phyloP scores from a whole-genome alignment of 2,113 vertebrate species.

The Propithecus coquereli region DNA sequence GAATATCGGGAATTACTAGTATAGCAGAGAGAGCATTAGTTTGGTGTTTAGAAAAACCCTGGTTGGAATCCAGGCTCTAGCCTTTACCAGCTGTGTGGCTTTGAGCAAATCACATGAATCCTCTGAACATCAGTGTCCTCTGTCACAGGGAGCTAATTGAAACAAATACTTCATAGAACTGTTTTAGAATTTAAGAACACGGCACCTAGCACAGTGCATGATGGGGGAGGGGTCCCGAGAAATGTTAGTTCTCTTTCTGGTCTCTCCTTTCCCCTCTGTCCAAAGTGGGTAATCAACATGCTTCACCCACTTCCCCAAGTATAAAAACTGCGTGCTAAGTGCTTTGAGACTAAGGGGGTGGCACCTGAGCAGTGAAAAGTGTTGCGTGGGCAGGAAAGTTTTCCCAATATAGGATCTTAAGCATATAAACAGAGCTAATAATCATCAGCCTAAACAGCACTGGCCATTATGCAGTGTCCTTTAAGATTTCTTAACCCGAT shows the following conservation, averaged over 20 bases:
- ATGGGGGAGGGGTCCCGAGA: background rate
- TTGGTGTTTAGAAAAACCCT: background rate
- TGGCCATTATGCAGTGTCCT: background rate
- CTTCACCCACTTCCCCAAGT: background rate
- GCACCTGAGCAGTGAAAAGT: background rate
- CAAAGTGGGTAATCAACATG: background rate
- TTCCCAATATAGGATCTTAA: background rate
- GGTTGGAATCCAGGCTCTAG: background rate
- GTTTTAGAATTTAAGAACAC: background rate
- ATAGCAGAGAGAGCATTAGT: background rate
- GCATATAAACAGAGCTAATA: slow-evolving; percentile 34
- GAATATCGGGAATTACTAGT: background rate
- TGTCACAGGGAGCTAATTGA: background rate
- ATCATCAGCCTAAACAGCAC: background rate
- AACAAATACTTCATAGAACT: background rate
- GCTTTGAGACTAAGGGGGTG: background rate
- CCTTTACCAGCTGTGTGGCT: background rate
- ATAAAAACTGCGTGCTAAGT: background rate
- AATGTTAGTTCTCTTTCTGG: background rate
- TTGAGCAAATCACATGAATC: background rate
- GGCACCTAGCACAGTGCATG: background rate
- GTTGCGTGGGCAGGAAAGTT: slow-evolving; percentile 29
- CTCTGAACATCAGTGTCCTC: background rate
- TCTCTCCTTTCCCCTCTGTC: background rate
- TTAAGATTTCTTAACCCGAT: slow-evolving; percentile 16